These are phyloP conservation scores for Calliphora vomitoria DNA, from an alignment of 2,888 invertebrate genomes.

Conservation along the genomic window DNA sequence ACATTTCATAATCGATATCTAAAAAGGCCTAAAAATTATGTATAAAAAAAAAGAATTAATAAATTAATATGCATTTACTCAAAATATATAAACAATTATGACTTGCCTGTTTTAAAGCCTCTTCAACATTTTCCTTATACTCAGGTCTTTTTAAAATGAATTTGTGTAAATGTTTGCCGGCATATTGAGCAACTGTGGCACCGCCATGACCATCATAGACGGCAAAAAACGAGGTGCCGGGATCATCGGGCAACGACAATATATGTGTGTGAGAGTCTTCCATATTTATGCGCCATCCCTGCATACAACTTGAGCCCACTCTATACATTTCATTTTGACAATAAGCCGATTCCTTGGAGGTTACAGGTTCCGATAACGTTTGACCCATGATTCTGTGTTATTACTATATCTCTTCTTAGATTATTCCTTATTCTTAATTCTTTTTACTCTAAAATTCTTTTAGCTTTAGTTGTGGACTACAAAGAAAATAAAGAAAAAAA, in stretches of 20 bases:
- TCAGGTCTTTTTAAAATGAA: slow-evolving; percentile 93
- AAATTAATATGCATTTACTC: not conserved
- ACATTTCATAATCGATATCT: slow-evolving; percentile 96
- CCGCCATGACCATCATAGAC: slow-evolving; percentile 93
- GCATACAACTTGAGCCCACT: slow-evolving; percentile 99
- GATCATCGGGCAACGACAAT: slow-evolving; percentile 95
- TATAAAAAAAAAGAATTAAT: not conserved
- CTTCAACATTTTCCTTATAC: slow-evolving; percentile 92
- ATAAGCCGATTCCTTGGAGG: slow-evolving; percentile 93
- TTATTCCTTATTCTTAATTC: not conserved
- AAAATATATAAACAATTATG: not conserved
- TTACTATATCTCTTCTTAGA: slow-evolving; percentile 11
- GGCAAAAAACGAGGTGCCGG: slow-evolving; percentile 96
- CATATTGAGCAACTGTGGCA: slow-evolving; percentile 96
- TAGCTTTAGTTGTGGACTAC: slow-evolving; percentile 3
- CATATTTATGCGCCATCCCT: slow-evolving; percentile 99
- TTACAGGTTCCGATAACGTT: slow-evolving; percentile 98
- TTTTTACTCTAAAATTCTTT: not conserved
- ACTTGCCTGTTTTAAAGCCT: slow-evolving; percentile 92
- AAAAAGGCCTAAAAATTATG: slow-evolving; percentile 89
- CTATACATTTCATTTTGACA: slow-evolving; percentile 89
- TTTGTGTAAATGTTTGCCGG: slow-evolving; percentile 97
- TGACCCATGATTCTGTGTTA: slow-evolving; percentile 91
- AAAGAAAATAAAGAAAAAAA: slow-evolving; percentile 16
- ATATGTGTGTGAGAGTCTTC: slow-evolving; percentile 99